Conservation (phyloP, 2,113 vertebrate species). For the Andinoacara biseriatus region DNA sequence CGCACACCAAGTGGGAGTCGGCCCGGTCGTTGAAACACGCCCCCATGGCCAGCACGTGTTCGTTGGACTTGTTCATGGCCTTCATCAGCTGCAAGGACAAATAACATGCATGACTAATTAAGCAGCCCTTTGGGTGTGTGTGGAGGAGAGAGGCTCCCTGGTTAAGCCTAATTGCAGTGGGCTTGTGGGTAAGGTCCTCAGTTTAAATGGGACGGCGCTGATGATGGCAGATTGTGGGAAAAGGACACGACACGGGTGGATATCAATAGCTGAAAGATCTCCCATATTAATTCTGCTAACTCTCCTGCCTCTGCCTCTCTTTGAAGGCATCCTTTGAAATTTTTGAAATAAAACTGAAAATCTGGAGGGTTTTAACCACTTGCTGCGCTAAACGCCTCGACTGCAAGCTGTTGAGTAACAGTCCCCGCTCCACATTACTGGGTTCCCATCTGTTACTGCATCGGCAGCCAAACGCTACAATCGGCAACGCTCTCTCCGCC, state of each 20-base stretch:
- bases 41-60: slow-evolving; percentile 95
- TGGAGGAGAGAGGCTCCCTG: slow-evolving; percentile 18
- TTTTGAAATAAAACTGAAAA: slow-evolving; percentile 59
- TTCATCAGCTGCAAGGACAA: slow-evolving; percentile 92
- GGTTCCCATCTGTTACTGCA: slow-evolving; percentile 60
- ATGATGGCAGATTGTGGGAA: slow-evolving; percentile 47
- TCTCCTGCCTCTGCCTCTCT: slow-evolving; percentile 20
- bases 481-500: slow-evolving; percentile 11
- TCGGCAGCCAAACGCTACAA: slow-evolving; percentile 62
- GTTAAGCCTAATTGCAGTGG: slow-evolving; percentile 60
- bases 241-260: neutral
- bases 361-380: slow-evolving; percentile 60
- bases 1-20: slow-evolving; percentile 96
- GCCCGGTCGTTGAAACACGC: slow-evolving; percentile 96
- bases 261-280: slow-evolving; percentile 42
- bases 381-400: slow-evolving; percentile 45
- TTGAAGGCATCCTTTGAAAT: slow-evolving; percentile 20
- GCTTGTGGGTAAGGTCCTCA: slow-evolving; percentile 15
- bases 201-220: slow-evolving; percentile 3
- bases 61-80: slow-evolving; percentile 99
- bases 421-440: slow-evolving; percentile 49
- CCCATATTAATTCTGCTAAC: slow-evolving; percentile 30
- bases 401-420: slow-evolving; percentile 59
- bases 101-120: slow-evolving; percentile 32
- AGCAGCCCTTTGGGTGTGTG: slow-evolving; percentile 15